Evolutionary conservation across 2,888 invertebrate species (phyloP).

Genomic region (Xylota segnis): DNA sequence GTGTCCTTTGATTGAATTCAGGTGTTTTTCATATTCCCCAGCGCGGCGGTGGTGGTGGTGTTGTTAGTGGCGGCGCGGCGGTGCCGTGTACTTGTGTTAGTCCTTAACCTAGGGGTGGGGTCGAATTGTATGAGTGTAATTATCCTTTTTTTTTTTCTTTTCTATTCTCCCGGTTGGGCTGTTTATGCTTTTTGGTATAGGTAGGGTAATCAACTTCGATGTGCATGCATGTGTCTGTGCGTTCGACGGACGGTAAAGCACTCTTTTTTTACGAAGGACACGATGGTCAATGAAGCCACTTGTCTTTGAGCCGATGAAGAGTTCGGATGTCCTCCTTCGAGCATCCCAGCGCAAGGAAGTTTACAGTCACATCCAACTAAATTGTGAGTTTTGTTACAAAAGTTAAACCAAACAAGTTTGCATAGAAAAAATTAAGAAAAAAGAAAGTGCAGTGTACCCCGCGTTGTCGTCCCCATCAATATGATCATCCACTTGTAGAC

Average conservation of each 20-base stretch:
- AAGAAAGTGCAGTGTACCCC: conserved; percentile 39
- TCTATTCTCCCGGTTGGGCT: conserved; percentile 44
- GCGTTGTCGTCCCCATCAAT: conserved; percentile 47
- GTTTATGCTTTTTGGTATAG: conserved; percentile 20
- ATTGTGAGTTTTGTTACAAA: conserved; percentile 51
- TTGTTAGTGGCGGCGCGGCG: conserved; percentile 39
- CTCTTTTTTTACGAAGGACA: conserved; percentile 53
- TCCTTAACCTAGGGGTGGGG: conserved; percentile 55
- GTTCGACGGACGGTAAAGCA: conserved; percentile 44
- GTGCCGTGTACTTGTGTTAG: conserved; percentile 67
- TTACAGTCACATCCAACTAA: not conserved
- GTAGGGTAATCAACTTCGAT: conserved; percentile 64
- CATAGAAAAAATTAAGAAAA: not conserved
- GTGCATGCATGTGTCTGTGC: conserved; percentile 43
- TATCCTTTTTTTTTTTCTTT: conserved; percentile 56
- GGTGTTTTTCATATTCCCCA: conserved; percentile 77
- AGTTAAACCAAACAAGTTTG: not conserved
- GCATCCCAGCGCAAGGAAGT: conserved; percentile 30
- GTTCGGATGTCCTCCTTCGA: conserved; percentile 77
- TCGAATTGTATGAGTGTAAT: conserved; percentile 60
- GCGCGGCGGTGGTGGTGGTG: conserved; percentile 16
- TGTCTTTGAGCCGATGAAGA: conserved; percentile 78
- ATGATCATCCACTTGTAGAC: conserved; percentile 56
- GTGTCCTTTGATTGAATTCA: conserved; percentile 79
- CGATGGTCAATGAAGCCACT: conserved; percentile 77